Percentiles rank a stretch among this genome's conserved stretches.
Evolutionary conservation across 2,797 vertebrate genomes (phyloP).

Genomic region (Sebastes nivosus): DNA sequence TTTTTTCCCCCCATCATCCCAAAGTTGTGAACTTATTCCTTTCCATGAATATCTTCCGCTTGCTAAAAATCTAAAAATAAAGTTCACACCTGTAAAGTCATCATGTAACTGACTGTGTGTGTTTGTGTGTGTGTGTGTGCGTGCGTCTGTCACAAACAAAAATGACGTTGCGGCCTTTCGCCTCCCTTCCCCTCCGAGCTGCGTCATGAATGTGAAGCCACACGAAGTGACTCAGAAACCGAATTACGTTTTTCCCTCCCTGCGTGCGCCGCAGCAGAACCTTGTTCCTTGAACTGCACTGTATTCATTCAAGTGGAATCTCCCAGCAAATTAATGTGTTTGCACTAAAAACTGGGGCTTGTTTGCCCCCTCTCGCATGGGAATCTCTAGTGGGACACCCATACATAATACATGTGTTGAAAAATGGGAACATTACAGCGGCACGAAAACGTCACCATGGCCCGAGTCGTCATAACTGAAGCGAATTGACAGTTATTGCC

Average conservation of each 20-base stretch:
- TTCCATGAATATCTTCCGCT: neutral
- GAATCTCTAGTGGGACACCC: slow-evolving; percentile 73
- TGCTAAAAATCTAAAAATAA: slow-evolving; percentile 16
- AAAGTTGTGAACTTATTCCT: slow-evolving; percentile 20
- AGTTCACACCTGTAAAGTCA: slow-evolving; percentile 52
- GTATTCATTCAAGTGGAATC: slow-evolving; percentile 76
- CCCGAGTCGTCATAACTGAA: slow-evolving; percentile 45
- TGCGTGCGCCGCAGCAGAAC: slow-evolving; percentile 45
- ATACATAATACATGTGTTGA: slow-evolving; percentile 79
- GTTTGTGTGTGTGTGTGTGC: neutral
- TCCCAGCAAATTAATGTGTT: slow-evolving; percentile 73
- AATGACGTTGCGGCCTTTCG: slow-evolving; percentile 5
- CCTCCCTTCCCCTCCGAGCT: slow-evolving; percentile 28
- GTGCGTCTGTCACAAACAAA: neutral
- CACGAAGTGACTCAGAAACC: slow-evolving; percentile 56
- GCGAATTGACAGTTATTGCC: slow-evolving; percentile 53
- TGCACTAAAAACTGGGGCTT: slow-evolving; percentile 74
- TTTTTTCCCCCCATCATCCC: neutral
- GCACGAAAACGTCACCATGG: slow-evolving; percentile 57
- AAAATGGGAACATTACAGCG: slow-evolving; percentile 68
- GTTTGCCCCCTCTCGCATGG: slow-evolving; percentile 66
- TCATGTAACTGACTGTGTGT: neutral
- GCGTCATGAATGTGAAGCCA: slow-evolving; percentile 51
- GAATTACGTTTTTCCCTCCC: slow-evolving; percentile 35
- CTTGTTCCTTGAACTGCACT: slow-evolving; percentile 67